Conservation (phyloP, 2,113 vertebrate species). For the Arizona elegans region DNA sequence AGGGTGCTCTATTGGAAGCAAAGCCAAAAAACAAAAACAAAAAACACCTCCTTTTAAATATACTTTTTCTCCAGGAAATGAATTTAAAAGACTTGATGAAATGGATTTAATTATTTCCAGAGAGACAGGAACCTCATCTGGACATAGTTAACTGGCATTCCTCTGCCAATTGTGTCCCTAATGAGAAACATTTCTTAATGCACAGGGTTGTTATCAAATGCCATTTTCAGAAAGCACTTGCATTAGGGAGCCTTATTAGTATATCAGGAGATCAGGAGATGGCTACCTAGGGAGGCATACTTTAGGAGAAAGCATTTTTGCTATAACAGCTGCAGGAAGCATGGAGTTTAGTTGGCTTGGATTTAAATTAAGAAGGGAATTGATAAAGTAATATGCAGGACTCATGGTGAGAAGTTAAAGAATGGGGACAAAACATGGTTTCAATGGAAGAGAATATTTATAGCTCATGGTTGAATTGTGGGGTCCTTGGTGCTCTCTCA, state of each 20-base stretch:
- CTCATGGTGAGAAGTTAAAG: neutral
- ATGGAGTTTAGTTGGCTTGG: neutral
- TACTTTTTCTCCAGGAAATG: neutral
- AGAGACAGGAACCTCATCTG: neutral
- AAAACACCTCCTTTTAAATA: neutral
- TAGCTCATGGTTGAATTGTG: no score
- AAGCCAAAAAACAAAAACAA: no score
- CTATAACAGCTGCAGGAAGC: neutral
- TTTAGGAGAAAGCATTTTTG: neutral
- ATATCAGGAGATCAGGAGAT: neutral
- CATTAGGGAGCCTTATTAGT: neutral
- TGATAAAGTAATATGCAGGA: neutral
- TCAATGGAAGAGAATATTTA: neutral
- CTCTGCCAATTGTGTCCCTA: neutral
- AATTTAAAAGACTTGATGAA: neutral
- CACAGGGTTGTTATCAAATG: neutral
- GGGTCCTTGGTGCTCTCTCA: no score
- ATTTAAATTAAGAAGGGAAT: neutral
- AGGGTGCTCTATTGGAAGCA: neutral
- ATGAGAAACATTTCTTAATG: slow-evolving; percentile 1
- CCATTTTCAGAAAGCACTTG: neutral
- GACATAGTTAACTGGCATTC: neutral
- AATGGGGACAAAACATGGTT: neutral
- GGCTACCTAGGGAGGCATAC: neutral
- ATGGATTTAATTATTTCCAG: neutral